Evolutionary conservation across 2,113 vertebrate genomes (phyloP).

Genomic region (Heterotis niloticus): DNA sequence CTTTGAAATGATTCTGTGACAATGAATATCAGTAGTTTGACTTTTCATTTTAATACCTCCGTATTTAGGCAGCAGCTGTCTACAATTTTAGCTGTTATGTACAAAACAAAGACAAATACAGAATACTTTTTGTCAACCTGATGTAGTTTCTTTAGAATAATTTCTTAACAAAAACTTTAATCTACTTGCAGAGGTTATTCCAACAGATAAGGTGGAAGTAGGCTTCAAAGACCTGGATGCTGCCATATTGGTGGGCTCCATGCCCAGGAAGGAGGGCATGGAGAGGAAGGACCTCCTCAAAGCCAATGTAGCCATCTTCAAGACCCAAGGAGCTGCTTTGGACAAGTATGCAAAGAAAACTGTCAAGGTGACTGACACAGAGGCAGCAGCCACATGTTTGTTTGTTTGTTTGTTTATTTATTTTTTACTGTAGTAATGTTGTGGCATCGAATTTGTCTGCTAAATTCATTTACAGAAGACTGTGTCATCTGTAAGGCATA

Average conservation of each 20-base stretch:
- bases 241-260: conserved; percentile 91
- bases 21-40: not conserved
- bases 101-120: too few species aligned
- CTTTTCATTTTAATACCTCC: not conserved
- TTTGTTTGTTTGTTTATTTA: too few species aligned
- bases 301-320: conserved; percentile 95
- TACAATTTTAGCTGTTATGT: too few species aligned
- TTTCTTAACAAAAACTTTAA: not conserved
- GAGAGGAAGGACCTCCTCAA: conserved; percentile 96
- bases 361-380: conserved; percentile 77
- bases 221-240: conserved; percentile 91
- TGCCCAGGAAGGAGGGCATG: conserved; percentile 97
- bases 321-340: conserved; percentile 87
- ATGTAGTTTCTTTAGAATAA: too few species aligned
- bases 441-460: not conserved
- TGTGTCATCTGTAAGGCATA: not conserved
- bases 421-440: not conserved
- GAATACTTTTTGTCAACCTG: too few species aligned
- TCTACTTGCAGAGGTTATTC: conserved; percentile 78
- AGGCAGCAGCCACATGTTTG: not conserved
- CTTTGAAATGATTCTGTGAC: not conserved
- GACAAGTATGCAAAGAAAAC: conserved; percentile 94
- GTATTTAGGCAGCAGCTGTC: not conserved
- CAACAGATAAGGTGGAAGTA: conserved; percentile 90
- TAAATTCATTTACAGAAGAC: not conserved